Percentiles rank a stretch among this genome's conserved stretches.
Evolutionary conservation across 2,888 invertebrate species (phyloP).

Genomic region (Globia sparganii): DNA sequence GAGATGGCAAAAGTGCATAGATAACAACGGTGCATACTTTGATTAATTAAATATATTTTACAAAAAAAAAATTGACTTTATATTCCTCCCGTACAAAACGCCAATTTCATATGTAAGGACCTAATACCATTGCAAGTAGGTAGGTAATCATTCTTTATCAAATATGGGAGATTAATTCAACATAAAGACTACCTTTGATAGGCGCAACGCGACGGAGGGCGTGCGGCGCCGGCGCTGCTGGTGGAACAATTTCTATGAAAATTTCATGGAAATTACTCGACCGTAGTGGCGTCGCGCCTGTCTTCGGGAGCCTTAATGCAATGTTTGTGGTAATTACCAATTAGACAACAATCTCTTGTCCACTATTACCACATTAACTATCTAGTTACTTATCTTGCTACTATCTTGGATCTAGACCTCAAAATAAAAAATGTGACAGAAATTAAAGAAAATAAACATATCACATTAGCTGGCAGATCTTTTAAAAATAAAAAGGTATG

Average conservation of each 20-base stretch:
- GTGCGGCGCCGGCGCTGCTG: too few species aligned
- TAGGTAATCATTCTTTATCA: constrained; percentile 24
- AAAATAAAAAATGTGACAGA: not conserved
- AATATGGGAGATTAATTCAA: constrained; percentile 5
- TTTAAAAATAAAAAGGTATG: not conserved
- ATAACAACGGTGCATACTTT: too few species aligned
- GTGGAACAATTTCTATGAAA: not conserved
- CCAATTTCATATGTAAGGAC: too few species aligned
- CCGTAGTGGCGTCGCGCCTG: not conserved
- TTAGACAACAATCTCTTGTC: constrained; percentile 12
- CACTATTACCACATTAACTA: not conserved
- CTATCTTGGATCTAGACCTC: not conserved
- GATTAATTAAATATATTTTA: not conserved
- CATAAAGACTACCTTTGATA: not conserved
- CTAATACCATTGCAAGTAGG: constrained; percentile 6
- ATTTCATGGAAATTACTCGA: not conserved
- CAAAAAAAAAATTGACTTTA: too few species aligned
- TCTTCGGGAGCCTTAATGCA: not conserved
- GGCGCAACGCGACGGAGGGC: not conserved
- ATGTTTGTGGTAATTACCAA: constrained; percentile 11
- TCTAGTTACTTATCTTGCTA: too few species aligned
- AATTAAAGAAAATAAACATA: not conserved
- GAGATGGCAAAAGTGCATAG: too few species aligned
- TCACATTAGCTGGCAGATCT: not conserved
- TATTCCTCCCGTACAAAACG: too few species aligned